Evolutionary conservation across 2,797 vertebrate genomes (phyloP).

Genomic region (Microcaecilia unicolor): DNA sequence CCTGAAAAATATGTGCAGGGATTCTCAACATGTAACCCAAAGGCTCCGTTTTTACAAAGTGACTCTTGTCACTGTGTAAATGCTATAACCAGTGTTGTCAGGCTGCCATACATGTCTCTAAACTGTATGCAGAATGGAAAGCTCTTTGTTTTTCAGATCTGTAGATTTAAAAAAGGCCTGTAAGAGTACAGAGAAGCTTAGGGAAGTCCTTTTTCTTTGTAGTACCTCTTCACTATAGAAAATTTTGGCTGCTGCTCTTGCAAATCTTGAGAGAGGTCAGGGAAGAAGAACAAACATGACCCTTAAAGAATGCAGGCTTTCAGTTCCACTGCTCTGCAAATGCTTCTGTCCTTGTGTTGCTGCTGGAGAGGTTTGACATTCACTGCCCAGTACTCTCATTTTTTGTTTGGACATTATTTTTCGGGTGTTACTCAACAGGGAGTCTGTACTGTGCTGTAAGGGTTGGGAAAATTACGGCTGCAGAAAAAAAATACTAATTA

Average conservation of each 20-base stretch:
- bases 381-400: constrained; percentile 37
- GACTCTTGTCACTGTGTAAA: no score
- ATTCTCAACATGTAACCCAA: no score
- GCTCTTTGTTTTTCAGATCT: no score
- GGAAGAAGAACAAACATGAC: constrained; percentile 41
- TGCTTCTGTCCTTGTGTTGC: constrained; percentile 46
- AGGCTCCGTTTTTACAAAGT: no score
- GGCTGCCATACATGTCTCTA: no score
- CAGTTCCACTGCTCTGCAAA: constrained; percentile 37
- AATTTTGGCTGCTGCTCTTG: constrained; percentile 23
- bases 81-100: no score
- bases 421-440: constrained; percentile 31
- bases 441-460: no score
- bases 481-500: no score
- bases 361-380: constrained; percentile 42
- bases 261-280: constrained; percentile 42
- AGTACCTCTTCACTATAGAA: constrained; percentile 25
- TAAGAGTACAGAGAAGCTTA: background rate
- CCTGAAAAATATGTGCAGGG: no score
- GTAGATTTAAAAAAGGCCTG: no score
- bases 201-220: constrained; percentile 20
- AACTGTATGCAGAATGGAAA: no score
- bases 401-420: constrained; percentile 40
- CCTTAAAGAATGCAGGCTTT: constrained; percentile 44
- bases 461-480: no score